Percentiles rank a stretch among this genome's conserved stretches.
phyloP scores from a whole-genome alignment of 2,888 invertebrate species.

The Blera fallax region DNA sequence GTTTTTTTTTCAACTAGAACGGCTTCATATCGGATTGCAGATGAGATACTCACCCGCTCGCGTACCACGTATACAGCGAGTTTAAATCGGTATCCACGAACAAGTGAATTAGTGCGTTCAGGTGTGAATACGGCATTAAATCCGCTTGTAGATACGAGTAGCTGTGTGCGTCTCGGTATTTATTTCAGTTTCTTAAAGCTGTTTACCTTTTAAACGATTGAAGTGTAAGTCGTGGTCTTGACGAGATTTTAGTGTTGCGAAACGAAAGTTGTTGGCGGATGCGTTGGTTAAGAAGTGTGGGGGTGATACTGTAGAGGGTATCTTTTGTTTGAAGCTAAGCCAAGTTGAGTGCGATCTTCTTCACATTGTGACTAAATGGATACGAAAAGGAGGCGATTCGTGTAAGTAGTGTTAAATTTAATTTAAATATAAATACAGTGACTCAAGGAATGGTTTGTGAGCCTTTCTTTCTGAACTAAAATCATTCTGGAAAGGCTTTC shows the following conservation, averaged over 20 bases:
- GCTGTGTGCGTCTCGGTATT: slow-evolving; percentile 38
- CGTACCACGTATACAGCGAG: neutral
- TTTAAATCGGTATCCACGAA: slow-evolving; percentile 55
- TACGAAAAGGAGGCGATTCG: slow-evolving; percentile 46
- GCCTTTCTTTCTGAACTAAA: too few relatives aligned
- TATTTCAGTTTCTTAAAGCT: slow-evolving; percentile 61
- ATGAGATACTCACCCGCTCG: slow-evolving; percentile 19
- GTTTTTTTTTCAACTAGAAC: slow-evolving; percentile 71
- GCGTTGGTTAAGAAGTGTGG: neutral
- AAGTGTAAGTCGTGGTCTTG: slow-evolving; percentile 67
- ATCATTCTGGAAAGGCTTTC: too few relatives aligned
- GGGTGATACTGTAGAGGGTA: slow-evolving; percentile 8
- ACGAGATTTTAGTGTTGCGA: slow-evolving; percentile 42
- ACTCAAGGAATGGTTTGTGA: neutral
- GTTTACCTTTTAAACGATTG: slow-evolving; percentile 60
- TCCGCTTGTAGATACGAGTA: slow-evolving; percentile 54
- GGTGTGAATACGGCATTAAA: slow-evolving; percentile 70
- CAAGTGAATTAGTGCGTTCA: slow-evolving; percentile 72
- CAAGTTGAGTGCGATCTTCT: slow-evolving; percentile 37
- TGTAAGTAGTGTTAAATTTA: slow-evolving; percentile 53
- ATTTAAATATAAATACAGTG: slow-evolving; percentile 9
- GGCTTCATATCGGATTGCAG: slow-evolving; percentile 72
- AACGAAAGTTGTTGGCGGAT: slow-evolving; percentile 12
- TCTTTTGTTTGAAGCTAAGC: neutral
- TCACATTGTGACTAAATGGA: slow-evolving; percentile 52